Evolutionary conservation across 2,888 invertebrate genomes (phyloP).

Genomic region (Synergus japonicus): DNA sequence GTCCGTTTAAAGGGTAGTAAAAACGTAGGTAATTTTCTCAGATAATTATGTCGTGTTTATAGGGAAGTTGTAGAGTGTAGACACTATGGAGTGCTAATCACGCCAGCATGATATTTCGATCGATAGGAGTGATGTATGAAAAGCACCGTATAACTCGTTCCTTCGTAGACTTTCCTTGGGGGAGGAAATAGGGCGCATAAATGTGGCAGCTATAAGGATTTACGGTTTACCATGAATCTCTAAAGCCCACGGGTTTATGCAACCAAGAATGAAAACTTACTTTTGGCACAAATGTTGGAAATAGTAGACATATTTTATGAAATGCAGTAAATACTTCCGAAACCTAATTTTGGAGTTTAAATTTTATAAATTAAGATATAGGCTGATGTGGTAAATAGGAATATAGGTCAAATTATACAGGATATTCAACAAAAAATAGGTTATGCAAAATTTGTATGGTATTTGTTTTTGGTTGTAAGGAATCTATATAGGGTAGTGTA

Average conservation of each 20-base stretch:
- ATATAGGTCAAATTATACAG: too few species aligned
- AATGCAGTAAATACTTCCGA: not conserved
- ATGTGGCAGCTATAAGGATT: not conserved
- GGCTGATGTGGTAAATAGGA: too few species aligned
- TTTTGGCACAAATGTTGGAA: not conserved
- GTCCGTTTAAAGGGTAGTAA: not conserved
- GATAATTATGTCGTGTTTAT: conserved; percentile 15
- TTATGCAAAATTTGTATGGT: too few species aligned
- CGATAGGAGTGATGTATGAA: not conserved
- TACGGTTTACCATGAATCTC: not conserved
- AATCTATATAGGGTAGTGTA: too few species aligned
- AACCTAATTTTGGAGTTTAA: not conserved
- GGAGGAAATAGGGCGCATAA: not conserved
- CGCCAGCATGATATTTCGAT: conserved; percentile 9
- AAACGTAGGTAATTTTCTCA: not conserved
- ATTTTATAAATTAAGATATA: not conserved
- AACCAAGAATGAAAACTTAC: not conserved
- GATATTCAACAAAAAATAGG: too few species aligned
- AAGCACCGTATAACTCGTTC: not conserved
- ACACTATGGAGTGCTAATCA: not conserved
- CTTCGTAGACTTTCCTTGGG: not conserved
- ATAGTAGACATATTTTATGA: not conserved
- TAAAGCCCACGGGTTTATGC: not conserved
- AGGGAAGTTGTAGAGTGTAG: not conserved
- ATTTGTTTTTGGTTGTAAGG: too few species aligned